phyloP scores from a whole-genome alignment of 2,797 vertebrate genomes.

The Atherinosoma microstoma region DNA sequence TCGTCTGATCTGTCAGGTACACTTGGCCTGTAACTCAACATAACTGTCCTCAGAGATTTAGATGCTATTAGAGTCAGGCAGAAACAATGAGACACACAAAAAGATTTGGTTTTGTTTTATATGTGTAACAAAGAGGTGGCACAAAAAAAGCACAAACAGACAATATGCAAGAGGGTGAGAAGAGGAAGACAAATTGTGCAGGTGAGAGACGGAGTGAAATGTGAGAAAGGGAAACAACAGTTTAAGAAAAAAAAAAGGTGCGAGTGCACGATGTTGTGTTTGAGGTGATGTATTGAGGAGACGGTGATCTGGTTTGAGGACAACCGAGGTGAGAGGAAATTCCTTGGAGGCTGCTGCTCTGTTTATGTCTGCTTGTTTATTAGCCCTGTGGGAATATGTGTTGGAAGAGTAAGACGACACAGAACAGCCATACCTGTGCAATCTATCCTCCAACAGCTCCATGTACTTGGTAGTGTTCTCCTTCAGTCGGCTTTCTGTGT shows the following conservation, averaged over 20 bases:
- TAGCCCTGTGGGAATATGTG: slow-evolving; percentile 29
- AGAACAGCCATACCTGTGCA: slow-evolving; percentile 80
- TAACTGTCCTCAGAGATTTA: slow-evolving; percentile 23
- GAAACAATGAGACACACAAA: slow-evolving; percentile 9
- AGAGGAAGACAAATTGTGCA: slow-evolving; percentile 46
- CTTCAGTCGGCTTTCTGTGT: slow-evolving; percentile 83
- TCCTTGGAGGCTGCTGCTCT: slow-evolving; percentile 54
- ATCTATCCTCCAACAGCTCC: slow-evolving; percentile 82
- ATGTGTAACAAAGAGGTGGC: slow-evolving; percentile 13
- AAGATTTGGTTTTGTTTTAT: slow-evolving; percentile 18
- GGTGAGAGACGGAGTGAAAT: slow-evolving; percentile 57
- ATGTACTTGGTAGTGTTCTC: slow-evolving; percentile 83
- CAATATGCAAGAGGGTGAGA: slow-evolving; percentile 30
- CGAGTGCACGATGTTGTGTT: slow-evolving; percentile 47
- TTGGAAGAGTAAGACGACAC: not conserved
- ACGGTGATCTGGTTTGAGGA: slow-evolving; percentile 54
- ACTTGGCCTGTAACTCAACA: slow-evolving; percentile 7
- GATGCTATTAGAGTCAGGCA: not conserved
- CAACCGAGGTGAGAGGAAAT: slow-evolving; percentile 47
- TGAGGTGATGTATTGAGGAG: slow-evolving; percentile 51
- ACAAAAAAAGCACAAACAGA: slow-evolving; percentile 8
- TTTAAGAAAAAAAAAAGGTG: slow-evolving; percentile 42
- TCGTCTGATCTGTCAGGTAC: not conserved
- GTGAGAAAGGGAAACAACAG: slow-evolving; percentile 55
- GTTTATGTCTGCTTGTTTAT: slow-evolving; percentile 33